Base-by-base conservation (phyloP, 2,797 vertebrate genomes). In the Sylvia borin region DNA sequence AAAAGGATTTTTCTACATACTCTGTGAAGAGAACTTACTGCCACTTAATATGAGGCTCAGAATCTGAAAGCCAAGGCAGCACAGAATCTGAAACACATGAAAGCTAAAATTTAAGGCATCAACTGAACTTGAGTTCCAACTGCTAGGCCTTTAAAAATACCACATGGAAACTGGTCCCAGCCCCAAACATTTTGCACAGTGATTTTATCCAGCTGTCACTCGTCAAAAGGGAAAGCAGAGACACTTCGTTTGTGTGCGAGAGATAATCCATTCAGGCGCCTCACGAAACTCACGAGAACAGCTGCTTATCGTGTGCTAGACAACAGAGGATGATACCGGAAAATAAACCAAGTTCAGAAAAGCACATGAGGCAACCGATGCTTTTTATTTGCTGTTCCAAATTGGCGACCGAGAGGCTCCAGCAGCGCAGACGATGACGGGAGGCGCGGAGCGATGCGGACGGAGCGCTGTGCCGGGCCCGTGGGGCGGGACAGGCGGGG, bases 391-490 rank as follows among this genome's bases (percentile, higher is more conserved):
- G 36, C 29, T 40, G 26, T 20, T 85, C 54, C 80, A 34, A 67
- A 15, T 18, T 10, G 1, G 53, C 20, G 8, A 48, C 15, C 17
- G 34, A 32, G 18, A 24, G 8, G 47, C 7, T 7, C 3, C 3
- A 13, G 32, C 55, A 24, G 15, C 31, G 16, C 19, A 4, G 11
- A 2, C 4, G 14, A 3, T 9, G 4, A 9, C 4, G 16, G 7
- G 4, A 4, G 0, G 6, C 2, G 0, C 7, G 0, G 3, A 20
- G 1, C 9, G 0, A 7, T 3, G 4, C 0, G 2, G 0, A 11
- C 0, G 9, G 0, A 0, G 3, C 0, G 7, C 1, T 0, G 16
- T 0, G 15, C 26, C 5, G 7, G 6, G 19, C 1, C 9, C 5
- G 42, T 16, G 14, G 55, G 54, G 54, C 18, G 62, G 53, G 26